Evolutionary conservation across 2,797 vertebrate genomes (phyloP).

Genomic region (Odontamblyopus rebecca): DNA sequence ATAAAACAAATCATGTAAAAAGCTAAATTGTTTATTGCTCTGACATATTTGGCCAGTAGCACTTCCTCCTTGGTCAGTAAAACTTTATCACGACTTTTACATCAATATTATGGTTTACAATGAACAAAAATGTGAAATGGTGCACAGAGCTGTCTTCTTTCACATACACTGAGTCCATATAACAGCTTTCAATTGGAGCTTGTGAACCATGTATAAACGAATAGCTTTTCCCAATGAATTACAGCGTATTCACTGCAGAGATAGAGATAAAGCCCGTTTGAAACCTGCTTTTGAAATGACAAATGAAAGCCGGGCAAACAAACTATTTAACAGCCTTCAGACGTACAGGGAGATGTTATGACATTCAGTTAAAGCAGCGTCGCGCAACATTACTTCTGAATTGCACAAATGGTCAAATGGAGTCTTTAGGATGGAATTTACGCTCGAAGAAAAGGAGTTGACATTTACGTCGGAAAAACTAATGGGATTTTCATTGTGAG

Average conservation of each 20-base stretch:
- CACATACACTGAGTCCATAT: not conserved
- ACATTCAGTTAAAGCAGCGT: slow-evolving; percentile 40
- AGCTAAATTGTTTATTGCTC: too few relatives aligned
- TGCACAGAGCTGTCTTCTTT: not conserved
- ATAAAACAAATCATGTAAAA: too few relatives aligned
- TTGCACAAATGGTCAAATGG: slow-evolving; percentile 22
- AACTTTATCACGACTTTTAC: too few relatives aligned
- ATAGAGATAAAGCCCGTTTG: slow-evolving; percentile 11
- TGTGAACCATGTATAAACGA: not conserved
- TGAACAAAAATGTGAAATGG: not conserved
- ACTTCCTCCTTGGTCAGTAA: too few relatives aligned
- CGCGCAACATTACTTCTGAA: slow-evolving; percentile 31
- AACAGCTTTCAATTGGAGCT: not conserved
- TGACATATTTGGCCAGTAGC: too few relatives aligned
- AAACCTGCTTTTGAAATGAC: slow-evolving; percentile 23
- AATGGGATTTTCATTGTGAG: slow-evolving; percentile 58
- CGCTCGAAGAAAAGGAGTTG: slow-evolving; percentile 46
- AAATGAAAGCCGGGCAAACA: slow-evolving; percentile 17
- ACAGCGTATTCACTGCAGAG: slow-evolving; percentile 1
- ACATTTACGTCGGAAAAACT: slow-evolving; percentile 49
- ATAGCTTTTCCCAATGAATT: slow-evolving; percentile 4
- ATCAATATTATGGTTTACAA: too few relatives aligned
- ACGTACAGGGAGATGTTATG: slow-evolving; percentile 45
- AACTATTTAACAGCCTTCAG: slow-evolving; percentile 39
- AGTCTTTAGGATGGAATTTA: slow-evolving; percentile 47